phyloP scores from a whole-genome alignment of 2,888 invertebrate species.

The Oscheius sp. region DNA sequence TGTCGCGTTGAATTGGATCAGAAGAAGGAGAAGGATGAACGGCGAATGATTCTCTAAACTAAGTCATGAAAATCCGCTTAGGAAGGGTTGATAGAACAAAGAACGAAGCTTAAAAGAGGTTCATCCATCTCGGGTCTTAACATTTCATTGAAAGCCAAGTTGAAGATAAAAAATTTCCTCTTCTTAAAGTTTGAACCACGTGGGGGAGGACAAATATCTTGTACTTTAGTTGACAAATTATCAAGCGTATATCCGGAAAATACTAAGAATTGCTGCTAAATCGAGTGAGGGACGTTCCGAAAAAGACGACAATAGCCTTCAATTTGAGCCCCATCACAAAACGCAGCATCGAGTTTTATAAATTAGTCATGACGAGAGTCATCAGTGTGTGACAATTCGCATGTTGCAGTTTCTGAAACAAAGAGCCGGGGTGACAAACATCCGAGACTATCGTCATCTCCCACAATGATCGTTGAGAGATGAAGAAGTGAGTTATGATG shows the following conservation, averaged over 20 bases:
- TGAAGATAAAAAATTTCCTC: too few species aligned
- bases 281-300: not conserved
- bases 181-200: too few species aligned
- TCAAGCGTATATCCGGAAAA: too few species aligned
- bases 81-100: not conserved
- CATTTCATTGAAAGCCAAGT: not conserved
- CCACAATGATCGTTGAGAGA: constrained; percentile 22
- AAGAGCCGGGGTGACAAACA: not conserved
- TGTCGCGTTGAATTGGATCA: not conserved
- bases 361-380: constrained; percentile 21
- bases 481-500: constrained; percentile 19
- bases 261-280: not conserved
- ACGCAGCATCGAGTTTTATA: not conserved
- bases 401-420: constrained; percentile 6
- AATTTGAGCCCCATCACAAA: not conserved
- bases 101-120: constrained; percentile 1
- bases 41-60: not conserved
- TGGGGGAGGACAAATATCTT: too few species aligned
- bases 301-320: not conserved
- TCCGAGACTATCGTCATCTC: not conserved
- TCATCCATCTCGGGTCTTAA: too few species aligned
- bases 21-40: too few species aligned
- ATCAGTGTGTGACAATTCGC: not conserved
- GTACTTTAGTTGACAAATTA: too few species aligned
- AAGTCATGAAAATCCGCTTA: not conserved